Percentiles rank a stretch among this genome's conserved stretches.
These are phyloP conservation scores for Tethea ocularis DNA, from an alignment of 2,888 invertebrate species.

Conservation along the genomic window DNA sequence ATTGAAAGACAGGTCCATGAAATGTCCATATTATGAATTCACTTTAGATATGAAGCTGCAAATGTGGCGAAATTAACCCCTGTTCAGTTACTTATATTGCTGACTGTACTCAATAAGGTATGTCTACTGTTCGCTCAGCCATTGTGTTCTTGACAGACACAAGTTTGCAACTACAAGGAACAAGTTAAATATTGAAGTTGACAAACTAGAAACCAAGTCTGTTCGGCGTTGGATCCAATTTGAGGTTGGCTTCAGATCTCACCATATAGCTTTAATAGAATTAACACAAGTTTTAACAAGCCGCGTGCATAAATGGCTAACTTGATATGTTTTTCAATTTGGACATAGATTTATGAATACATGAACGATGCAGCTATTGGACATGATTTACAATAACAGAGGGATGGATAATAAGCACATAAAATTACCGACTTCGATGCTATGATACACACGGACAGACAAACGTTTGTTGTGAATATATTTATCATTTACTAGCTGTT, in stretches of 20 bases:
- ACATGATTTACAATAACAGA: constrained; percentile 37
- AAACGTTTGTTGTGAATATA: constrained; percentile 9
- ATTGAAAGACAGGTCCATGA: too few relatives aligned
- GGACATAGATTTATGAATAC: constrained; percentile 28
- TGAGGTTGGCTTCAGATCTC: constrained; percentile 42
- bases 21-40: too few relatives aligned
- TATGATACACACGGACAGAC: constrained; percentile 25
- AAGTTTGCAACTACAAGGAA: constrained; percentile 58
- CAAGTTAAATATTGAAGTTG: constrained; percentile 75
- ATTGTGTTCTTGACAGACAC: constrained; percentile 62
- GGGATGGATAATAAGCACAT: constrained; percentile 40
- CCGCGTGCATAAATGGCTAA: constrained; percentile 22
- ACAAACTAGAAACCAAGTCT: constrained; percentile 60
- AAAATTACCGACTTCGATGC: constrained; percentile 40
- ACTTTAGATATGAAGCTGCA: too few relatives aligned
- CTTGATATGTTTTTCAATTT: constrained; percentile 16
- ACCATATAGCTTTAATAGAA: constrained; percentile 44
- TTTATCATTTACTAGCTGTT: too few relatives aligned
- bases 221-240: constrained; percentile 48
- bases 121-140: constrained; percentile 41
- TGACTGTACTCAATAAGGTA: too few relatives aligned
- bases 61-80: too few relatives aligned
- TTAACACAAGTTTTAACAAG: constrained; percentile 40
- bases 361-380: constrained; percentile 18
- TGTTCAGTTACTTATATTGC: too few relatives aligned